Evolutionary conservation across 2,797 vertebrate genomes (phyloP).

Genomic region (Lepidocolaptes lacrymiger): DNA sequence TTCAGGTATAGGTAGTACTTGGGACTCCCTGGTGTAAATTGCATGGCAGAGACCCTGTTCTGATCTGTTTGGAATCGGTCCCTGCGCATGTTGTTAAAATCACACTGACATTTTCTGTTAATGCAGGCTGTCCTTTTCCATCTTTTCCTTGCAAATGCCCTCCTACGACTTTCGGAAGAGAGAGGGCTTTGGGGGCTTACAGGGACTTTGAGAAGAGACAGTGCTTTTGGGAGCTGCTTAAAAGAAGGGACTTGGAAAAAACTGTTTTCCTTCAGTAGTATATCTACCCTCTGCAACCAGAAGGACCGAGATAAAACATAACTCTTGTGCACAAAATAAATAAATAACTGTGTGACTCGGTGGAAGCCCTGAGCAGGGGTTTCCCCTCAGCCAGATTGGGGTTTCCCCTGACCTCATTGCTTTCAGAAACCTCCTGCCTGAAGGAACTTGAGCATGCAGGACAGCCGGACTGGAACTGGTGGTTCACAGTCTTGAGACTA

Average conservation of each 20-base stretch:
- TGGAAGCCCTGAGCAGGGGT: constrained; percentile 66
- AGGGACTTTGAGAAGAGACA: background rate
- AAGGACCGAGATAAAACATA: background rate
- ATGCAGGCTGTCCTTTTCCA: background rate
- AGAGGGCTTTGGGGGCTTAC: background rate
- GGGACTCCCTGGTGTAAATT: background rate
- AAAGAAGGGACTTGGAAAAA: background rate
- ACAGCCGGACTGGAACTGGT: constrained; percentile 26
- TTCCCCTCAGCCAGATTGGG: constrained; percentile 51
- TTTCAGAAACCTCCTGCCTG: constrained; percentile 37
- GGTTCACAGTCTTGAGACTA: constrained; percentile 7
- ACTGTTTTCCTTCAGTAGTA: background rate
- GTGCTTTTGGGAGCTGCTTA: background rate
- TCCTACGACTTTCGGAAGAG: background rate
- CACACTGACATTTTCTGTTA: background rate
- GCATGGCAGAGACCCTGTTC: background rate
- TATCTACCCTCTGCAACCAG: background rate
- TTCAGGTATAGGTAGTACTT: background rate
- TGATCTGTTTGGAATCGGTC: background rate
- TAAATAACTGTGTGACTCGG: constrained; percentile 52
- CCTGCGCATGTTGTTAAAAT: background rate
- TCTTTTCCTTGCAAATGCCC: background rate
- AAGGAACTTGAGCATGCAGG: constrained; percentile 17
- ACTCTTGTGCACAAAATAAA: constrained; percentile 19
- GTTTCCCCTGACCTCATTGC: constrained; percentile 64